These are phyloP conservation scores for Drosophila mayaguana DNA, from an alignment of 2,888 invertebrate species.

Conservation along the genomic window DNA sequence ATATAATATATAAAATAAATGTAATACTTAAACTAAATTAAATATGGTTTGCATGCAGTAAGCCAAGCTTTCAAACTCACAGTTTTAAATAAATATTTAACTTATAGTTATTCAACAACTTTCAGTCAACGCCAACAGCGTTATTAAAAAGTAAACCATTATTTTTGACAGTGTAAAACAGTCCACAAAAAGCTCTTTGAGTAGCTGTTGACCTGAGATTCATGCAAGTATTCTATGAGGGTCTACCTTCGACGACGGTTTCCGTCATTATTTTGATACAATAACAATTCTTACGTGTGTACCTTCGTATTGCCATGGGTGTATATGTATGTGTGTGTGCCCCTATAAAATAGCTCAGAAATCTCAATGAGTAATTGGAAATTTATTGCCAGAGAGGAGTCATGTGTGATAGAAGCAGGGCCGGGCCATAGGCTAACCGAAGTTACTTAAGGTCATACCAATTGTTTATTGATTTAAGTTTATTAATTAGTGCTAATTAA, in stretches of 20 bases:
- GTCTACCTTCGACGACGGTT: slow-evolving; percentile 21
- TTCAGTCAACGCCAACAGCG: neutral
- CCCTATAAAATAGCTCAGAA: slow-evolving; percentile 38
- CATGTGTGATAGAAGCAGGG: slow-evolving; percentile 3
- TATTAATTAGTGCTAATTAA: no score
- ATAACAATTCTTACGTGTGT: slow-evolving; percentile 10
- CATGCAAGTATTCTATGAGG: slow-evolving; percentile 33
- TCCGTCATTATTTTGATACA: slow-evolving; percentile 32
- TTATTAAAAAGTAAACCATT: neutral
- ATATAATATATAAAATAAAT: neutral
- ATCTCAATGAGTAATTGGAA: slow-evolving; percentile 32
- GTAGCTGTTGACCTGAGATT: slow-evolving; percentile 28
- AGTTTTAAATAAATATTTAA: neutral
- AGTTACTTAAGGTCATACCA: neutral
- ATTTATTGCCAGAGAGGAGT: slow-evolving; percentile 18
- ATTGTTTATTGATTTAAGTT: neutral
- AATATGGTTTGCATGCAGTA: neutral
- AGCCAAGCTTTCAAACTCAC: neutral
- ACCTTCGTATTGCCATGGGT: neutral
- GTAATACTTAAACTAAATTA: no score
- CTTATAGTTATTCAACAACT: neutral
- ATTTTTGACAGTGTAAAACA: slow-evolving; percentile 24
- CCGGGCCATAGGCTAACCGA: neutral
- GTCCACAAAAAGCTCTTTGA: slow-evolving; percentile 12
- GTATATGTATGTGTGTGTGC: slow-evolving; percentile 5